Conservation (phyloP, 2,797 vertebrate species). For the Bradypus variegatus region DNA sequence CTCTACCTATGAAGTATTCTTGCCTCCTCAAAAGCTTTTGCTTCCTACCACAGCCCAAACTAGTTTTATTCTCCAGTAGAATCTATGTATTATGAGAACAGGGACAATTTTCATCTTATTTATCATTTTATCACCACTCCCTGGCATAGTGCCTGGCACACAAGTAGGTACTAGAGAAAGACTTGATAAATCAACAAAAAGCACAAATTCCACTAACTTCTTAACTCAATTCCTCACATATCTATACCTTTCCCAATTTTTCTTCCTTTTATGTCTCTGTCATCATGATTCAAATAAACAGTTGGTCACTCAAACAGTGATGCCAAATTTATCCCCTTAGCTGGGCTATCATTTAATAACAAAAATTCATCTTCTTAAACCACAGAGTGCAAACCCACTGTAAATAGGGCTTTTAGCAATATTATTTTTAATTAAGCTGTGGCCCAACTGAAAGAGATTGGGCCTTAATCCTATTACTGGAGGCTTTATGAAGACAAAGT, state of each 20-base stretch:
- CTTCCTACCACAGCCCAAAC: background rate
- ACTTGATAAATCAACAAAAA: slow-evolving; percentile 32
- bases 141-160: background rate
- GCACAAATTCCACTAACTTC: background rate
- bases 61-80: background rate
- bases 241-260: background rate
- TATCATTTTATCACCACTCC: background rate
- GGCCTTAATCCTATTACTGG: no score
- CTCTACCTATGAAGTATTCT: slow-evolving; percentile 12
- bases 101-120: background rate
- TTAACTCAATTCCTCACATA: no score
- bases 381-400: no score
- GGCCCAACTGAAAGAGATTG: no score
- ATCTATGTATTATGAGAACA: background rate
- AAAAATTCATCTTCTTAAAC: slow-evolving; percentile 25
- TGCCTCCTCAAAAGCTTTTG: background rate
- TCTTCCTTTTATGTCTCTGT: slow-evolving; percentile 14
- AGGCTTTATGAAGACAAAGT: no score
- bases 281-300: background rate
- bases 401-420: no score
- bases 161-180: background rate
- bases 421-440: no score
- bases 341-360: background rate
- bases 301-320: background rate
- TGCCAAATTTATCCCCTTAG: slow-evolving; percentile 8